phyloP scores from a whole-genome alignment of 1,140 invertebrate species.

The Fopius arisanus region DNA sequence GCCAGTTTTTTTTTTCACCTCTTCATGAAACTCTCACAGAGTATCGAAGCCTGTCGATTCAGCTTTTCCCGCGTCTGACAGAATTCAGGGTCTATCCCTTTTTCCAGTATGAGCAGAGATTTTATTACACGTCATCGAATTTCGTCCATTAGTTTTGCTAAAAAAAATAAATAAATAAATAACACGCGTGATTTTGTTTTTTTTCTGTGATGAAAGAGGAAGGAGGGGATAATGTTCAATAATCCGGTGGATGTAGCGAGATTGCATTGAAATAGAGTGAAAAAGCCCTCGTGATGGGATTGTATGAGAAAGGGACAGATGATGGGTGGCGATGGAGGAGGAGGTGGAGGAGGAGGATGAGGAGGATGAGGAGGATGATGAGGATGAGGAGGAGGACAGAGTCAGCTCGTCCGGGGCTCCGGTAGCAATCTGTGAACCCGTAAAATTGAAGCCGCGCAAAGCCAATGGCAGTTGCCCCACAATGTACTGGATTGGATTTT shows the following conservation, averaged over 20 bases:
- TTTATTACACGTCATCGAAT: neutral
- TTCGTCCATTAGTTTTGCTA: neutral
- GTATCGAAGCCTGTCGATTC: neutral
- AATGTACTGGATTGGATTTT: neutral
- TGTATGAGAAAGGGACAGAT: neutral
- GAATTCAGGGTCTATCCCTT: neutral
- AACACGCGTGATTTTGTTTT: neutral
- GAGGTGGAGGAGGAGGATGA: neutral
- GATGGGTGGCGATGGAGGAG: neutral
- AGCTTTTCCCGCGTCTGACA: neutral
- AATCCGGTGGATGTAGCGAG: neutral
- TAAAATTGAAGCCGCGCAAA: constrained; percentile 4
- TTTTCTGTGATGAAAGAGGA: neutral
- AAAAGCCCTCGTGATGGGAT: constrained; percentile 1
- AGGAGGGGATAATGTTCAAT: neutral
- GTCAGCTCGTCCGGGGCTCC: constrained; percentile 2
- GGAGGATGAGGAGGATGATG: neutral
- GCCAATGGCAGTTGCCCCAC: neutral
- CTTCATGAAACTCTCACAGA: neutral
- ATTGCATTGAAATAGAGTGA: neutral
- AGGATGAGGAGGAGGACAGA: neutral
- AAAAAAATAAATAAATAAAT: no score
- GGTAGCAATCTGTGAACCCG: constrained; percentile 10
- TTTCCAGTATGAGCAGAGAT: neutral
- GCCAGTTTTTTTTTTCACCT: neutral